These are phyloP conservation scores for Crocodylus rhombifer DNA, from an alignment of 2,797 vertebrate genomes.

Conservation along the genomic window DNA sequence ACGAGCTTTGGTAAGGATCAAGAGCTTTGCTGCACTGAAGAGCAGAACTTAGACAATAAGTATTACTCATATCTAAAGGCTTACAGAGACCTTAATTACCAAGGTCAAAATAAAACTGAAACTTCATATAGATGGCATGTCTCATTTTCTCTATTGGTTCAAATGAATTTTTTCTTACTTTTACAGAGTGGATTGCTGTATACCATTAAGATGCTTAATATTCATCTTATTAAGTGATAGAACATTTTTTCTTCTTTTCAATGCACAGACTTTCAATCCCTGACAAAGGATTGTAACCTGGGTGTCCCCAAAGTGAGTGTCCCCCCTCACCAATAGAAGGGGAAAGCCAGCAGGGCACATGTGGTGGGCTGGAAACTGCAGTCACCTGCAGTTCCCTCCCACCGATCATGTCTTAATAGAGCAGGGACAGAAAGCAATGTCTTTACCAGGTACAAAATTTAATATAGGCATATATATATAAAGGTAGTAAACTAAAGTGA, in stretches of 20 bases:
- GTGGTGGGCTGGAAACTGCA: too few species aligned
- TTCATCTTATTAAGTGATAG: slow-evolving; percentile 43
- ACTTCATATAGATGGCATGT: background rate
- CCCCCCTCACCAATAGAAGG: too few species aligned
- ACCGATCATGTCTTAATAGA: too few species aligned
- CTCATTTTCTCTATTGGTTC: background rate
- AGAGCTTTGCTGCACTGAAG: background rate
- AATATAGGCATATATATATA: too few species aligned
- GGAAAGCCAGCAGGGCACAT: too few species aligned
- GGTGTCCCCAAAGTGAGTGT: too few species aligned
- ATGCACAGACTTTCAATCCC: background rate
- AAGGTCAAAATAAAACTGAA: background rate
- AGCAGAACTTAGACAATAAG: background rate
- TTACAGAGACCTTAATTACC: background rate
- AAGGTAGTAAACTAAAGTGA: too few species aligned
- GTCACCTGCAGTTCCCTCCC: too few species aligned
- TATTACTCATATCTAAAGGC: background rate
- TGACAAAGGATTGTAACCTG: background rate
- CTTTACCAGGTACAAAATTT: too few species aligned
- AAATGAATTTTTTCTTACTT: background rate
- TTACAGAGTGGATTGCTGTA: background rate
- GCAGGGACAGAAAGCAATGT: too few species aligned
- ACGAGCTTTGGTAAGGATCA: background rate
- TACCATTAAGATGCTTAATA: slow-evolving; percentile 40
- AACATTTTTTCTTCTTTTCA: background rate